phyloP scores from a whole-genome alignment of 2,888 invertebrate genomes.

The Drosophila kambysellisi region DNA sequence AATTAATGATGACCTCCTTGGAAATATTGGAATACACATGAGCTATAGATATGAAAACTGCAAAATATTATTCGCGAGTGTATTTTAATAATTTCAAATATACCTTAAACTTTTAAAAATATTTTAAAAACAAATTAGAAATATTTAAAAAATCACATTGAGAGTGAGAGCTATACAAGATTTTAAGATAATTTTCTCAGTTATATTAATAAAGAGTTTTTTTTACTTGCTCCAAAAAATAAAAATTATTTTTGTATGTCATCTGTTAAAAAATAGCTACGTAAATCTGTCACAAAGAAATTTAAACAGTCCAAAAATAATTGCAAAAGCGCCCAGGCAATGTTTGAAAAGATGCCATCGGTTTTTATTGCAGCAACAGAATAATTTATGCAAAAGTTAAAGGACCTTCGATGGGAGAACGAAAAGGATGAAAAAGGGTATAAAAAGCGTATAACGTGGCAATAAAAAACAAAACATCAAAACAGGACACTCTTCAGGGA shows the following conservation, averaged over 20 bases:
- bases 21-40: too few species aligned
- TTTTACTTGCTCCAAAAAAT: background rate
- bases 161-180: background rate
- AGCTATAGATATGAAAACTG: background rate
- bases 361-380: conserved; percentile 52
- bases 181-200: background rate
- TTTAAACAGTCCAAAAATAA: conserved; percentile 9
- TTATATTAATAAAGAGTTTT: background rate
- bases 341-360: conserved; percentile 33
- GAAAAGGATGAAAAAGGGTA: conserved; percentile 18
- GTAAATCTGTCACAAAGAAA: background rate
- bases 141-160: background rate
- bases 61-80: rapidly evolving
- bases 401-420: conserved; percentile 15
- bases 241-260: background rate
- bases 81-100: background rate
- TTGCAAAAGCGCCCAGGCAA: conserved; percentile 20
- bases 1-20: background rate
- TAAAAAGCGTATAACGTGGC: conserved; percentile 14
- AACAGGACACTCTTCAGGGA: background rate
- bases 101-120: background rate
- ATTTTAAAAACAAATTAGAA: background rate
- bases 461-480: conserved; percentile 62
- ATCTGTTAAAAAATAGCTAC: conserved; percentile 1
- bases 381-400: conserved; percentile 60